Conservation (phyloP, 2,797 vertebrate genomes). For the Synaphobranchus kaupii region DNA sequence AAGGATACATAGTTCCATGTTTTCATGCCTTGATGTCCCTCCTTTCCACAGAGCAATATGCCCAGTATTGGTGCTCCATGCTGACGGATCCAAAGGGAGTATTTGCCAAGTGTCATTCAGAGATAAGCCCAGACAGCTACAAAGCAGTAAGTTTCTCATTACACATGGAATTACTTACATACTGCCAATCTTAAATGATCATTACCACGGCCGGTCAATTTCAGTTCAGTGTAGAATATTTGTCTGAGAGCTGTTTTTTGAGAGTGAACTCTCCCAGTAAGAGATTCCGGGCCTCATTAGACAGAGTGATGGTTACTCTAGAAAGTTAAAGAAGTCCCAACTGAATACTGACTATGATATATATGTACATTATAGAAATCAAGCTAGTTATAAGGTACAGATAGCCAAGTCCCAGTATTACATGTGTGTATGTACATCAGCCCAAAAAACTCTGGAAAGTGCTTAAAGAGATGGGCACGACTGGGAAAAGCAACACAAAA, state of each 20-base stretch:
- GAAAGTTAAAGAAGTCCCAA: too few species aligned
- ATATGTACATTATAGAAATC: too few species aligned
- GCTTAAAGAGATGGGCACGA: too few species aligned
- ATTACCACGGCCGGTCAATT: background rate
- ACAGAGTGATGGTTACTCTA: too few species aligned
- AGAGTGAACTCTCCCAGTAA: slow-evolving; percentile 10
- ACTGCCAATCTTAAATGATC: background rate
- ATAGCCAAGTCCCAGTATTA: too few species aligned
- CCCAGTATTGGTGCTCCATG: slow-evolving; percentile 82
- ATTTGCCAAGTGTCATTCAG: slow-evolving; percentile 78
- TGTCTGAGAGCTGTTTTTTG: background rate
- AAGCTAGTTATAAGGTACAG: too few species aligned
- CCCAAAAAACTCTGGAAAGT: too few species aligned
- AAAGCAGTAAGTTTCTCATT: slow-evolving; percentile 64
- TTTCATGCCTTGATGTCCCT: background rate
- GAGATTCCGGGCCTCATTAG: too few species aligned
- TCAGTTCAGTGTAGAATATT: background rate
- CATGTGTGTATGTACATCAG: too few species aligned
- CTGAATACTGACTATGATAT: too few species aligned
- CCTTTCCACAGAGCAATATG: slow-evolving; percentile 77
- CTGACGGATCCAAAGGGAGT: slow-evolving; percentile 69
- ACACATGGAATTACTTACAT: background rate
- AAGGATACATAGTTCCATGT: background rate
- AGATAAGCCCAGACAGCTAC: slow-evolving; percentile 75
- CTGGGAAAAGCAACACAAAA: too few species aligned